These are phyloP conservation scores for Thereuonema tuberculata DNA, from an alignment of 1,140 invertebrate genomes.

Conservation along the genomic window DNA sequence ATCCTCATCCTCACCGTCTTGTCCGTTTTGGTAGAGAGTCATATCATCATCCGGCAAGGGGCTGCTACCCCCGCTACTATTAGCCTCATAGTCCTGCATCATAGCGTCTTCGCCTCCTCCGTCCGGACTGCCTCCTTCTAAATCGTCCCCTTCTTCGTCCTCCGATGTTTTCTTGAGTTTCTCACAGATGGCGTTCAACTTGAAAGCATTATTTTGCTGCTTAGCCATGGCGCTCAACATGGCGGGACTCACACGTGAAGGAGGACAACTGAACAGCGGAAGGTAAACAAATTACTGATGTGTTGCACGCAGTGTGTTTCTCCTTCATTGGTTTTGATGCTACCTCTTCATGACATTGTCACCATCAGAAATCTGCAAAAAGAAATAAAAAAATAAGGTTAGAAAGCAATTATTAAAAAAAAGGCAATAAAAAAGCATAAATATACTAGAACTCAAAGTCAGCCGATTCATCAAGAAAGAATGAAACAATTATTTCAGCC, in stretches of 20 bases:
- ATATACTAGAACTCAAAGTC: no score
- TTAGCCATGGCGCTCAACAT: background rate
- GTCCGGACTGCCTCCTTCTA: no score
- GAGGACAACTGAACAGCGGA: no score
- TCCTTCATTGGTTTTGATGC: background rate
- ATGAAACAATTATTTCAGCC: no score
- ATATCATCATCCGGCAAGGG: background rate
- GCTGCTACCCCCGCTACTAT: background rate
- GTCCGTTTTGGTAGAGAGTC: background rate
- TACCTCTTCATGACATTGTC: background rate
- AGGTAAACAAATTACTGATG: no score
- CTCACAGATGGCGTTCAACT: conserved; percentile 2
- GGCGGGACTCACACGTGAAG: background rate
- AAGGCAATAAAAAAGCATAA: no score
- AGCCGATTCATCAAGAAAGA: no score
- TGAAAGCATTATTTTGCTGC: background rate
- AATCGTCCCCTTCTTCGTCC: background rate
- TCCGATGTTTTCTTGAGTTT: conserved; percentile 4
- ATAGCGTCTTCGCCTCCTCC: background rate
- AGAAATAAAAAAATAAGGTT: no score
- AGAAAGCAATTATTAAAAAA: no score
- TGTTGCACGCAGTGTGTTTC: no score
- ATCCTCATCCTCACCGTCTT: background rate
- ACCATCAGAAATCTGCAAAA: no score
- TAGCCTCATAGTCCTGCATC: background rate